Evolutionary conservation across 1,140 invertebrate genomes (phyloP), one percentile per base, ranked within the genome.

Genomic region (Melanaphis sacchari): DNA sequence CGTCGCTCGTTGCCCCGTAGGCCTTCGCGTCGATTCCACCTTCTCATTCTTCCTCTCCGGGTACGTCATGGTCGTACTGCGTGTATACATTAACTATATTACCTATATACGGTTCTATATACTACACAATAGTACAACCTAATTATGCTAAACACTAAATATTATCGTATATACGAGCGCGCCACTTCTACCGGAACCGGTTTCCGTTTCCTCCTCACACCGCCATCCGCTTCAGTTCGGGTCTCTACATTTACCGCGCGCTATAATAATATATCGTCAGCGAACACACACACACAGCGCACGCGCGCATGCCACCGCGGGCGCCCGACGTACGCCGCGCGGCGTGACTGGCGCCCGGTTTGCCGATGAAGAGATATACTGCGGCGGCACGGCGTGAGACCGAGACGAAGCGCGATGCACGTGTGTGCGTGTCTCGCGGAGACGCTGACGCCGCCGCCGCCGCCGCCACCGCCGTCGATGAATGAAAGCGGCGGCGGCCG

Each of bases 341-440:
- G 36, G 43, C 36, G n/a, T 38, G 88, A 66, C 91, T 82, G 91
- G 91, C 91, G 91, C 91, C 91, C 91, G 7, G 76, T 54, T 54
- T 54, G 15, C 43, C 85, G 85, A 88, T 36, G 85, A 88, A 43
- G 8, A 43, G 4, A 43, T 43, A 88, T 66, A 31, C 3, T 36
- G 49, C 52, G 49, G n/a, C 49, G 90, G 59, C 90, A n/a, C n/a
- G n/a, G n/a, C n/a, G n/a, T n/a, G n/a, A n/a, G 90, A 8, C 41
- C 38, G 59, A 46, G 38, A 90, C 36, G 89, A 59, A 66, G 38
- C 49, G 89, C 36, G 89, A n/a, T 24, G 31, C n/a, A 5, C 26
- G 38, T 24, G 40, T 40, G 82, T 41, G 40, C 41, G 84, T 41
- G 84, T 81, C n/a, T 59, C 26, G 84, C 41, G 40, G 82, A 40